Evolutionary conservation across 2,888 invertebrate genomes (phyloP), one percentile per base, ranked within the genome.

Genomic region (Anoplius nigerrimus): DNA sequence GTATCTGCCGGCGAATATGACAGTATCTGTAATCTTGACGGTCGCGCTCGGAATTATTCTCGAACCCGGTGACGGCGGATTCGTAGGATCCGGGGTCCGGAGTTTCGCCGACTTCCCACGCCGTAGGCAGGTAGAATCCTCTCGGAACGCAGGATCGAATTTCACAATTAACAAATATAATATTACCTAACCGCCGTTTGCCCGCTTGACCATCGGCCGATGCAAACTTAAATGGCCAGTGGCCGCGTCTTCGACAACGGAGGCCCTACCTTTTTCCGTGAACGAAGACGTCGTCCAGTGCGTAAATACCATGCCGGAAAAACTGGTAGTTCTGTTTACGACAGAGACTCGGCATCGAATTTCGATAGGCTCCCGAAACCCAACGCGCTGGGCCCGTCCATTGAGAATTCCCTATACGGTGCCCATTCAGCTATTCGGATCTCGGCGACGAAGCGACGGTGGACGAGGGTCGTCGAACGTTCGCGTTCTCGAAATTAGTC

Each of bases 131-230:
- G 80, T 80, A 79, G 68, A 68, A 69, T 63, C 58, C 56, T 5
- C 24, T 18, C 56, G 48, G 58, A 69, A 81, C 72, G 63, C 73
- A 69, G 80, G 72, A 82, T 88, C 83, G 78, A 79, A 78, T 88
- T 87, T 85, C 88, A 87, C 85, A 87, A 88, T 88, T 88, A 87
- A 88, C 88, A 86, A 85, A 88, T 83, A 84, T 86, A 84, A 81
- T 83, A 83, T 87, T 87, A 88, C 86, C 82, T 83, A 84, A 86
- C 80, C 81, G 66, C 72, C 52, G 68, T 73, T 66, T 68, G 46
- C 46, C 57, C 62, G 78, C 82, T 85, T 86, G 86, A 86, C 86
- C 86, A 81, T 75, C 60, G 56, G 61, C 65, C 57, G 65, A 45
- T 52, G 59, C 66, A 46, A 43, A 55, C 15, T 20, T 58, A 59